Conservation (phyloP, 2,888 invertebrate species). For the Acanthosepion esculentum region DNA sequence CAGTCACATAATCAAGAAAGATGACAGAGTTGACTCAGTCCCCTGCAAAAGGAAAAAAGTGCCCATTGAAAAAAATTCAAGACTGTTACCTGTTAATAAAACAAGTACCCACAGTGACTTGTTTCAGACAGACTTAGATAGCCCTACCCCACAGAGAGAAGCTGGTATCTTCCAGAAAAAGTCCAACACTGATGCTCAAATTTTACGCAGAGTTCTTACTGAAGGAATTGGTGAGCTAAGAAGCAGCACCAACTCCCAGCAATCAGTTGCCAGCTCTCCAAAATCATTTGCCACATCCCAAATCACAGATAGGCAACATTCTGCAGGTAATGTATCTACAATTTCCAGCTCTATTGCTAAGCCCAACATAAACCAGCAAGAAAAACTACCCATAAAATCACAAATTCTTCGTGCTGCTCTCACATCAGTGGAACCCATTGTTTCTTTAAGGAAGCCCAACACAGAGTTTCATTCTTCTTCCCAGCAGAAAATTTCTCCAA, state of each 20-base stretch:
- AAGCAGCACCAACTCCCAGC: background rate
- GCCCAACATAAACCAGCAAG: background rate
- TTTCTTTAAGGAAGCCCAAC: background rate
- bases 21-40: background rate
- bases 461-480: background rate
- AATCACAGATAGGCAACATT: background rate
- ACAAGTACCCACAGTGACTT: background rate
- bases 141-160: background rate
- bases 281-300: background rate
- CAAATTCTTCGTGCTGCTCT: slow-evolving; percentile 37
- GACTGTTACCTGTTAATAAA: background rate
- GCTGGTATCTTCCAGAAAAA: slow-evolving; percentile 20
- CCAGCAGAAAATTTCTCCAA: background rate
- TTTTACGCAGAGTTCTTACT: background rate
- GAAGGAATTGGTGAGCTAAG: background rate
- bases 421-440: slow-evolving; percentile 5
- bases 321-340: background rate
- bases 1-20: background rate
- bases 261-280: background rate
- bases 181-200: slow-evolving; percentile 33
- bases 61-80: background rate
- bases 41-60: background rate
- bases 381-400: background rate
- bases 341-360: background rate
- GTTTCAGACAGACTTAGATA: background rate